Evolutionary conservation across 2,888 invertebrate genomes (phyloP), one percentile per base, ranked within the genome.

Genomic region (Acleris emargana): DNA sequence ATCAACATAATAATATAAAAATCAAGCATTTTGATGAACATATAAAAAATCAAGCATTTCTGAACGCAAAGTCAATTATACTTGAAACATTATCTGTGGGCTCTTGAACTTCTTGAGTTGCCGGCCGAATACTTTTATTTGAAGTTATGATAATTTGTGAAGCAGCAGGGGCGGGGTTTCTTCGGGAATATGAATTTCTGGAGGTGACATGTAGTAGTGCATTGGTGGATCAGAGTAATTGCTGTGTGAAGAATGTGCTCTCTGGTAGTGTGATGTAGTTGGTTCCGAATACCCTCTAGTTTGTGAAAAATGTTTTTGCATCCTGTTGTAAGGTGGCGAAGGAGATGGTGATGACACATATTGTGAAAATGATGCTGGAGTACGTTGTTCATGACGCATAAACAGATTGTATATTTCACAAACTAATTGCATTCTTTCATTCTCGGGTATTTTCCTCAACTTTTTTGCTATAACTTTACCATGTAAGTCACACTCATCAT

Each of bases 401-500:
- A 69, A 64, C 55, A 67, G 58, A 53, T 55, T 59, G 52, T 69
- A 50, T 67, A 69, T 69, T 45, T 69, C 62, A 59, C 50, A 64
- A 52, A 67, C 58, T 51, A 67, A 58, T 45, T 45, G 42, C 47
- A 54, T 51, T 58, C 62, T 25, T 58, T 61, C 62, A 38, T 61
- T 52, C 16, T 66, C 63, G 49, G 66, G 60, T 49, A 63, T 42
- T 60, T 63, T 62, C 47, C 62, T 59, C 55, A 68, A 63, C 45
- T 68, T 68, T 63, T 66, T 68, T 18, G 62, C 60, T 57, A 68
- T 57, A 53, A 68, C 50, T 63, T 67, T 67, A n/a, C 60, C 62
- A 60, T 66, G 59, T 51, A 68, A 49, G 43, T 68, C 66, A 63
- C 67, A 68, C 18, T 68, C 67, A 53, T 68, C 68, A 49, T 64